These are phyloP conservation scores for Coleophora flavipennella DNA, from an alignment of 2,888 invertebrate species.

Conservation along the genomic window DNA sequence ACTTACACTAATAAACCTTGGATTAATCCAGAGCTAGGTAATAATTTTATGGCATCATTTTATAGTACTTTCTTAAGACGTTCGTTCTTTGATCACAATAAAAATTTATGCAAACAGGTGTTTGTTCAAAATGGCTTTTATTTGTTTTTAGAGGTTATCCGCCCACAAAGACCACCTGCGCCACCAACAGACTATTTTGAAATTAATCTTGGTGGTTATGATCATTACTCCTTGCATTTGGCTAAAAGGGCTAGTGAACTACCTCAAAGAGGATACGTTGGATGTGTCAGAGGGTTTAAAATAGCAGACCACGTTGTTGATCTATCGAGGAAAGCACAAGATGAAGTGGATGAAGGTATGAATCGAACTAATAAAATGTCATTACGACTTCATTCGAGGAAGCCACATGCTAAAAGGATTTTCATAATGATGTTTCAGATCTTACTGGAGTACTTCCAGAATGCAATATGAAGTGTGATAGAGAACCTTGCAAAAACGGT, in stretches of 20 bases:
- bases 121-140: background rate
- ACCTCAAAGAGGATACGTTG: slow-evolving; percentile 82
- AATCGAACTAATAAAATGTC: background rate
- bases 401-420: background rate
- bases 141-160: slow-evolving; percentile 80
- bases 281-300: slow-evolving; percentile 89
- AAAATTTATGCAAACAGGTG: background rate
- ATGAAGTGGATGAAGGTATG: slow-evolving; percentile 78
- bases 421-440: slow-evolving; percentile 39
- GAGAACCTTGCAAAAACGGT: slow-evolving; percentile 88
- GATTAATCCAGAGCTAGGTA: slow-evolving; percentile 86
- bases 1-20: slow-evolving; percentile 90
- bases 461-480: slow-evolving; percentile 92
- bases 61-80: background rate
- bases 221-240: slow-evolving; percentile 78
- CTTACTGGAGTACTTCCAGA: slow-evolving; percentile 81
- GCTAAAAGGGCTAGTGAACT: slow-evolving; percentile 44
- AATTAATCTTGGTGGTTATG: slow-evolving; percentile 89
- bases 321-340: slow-evolving; percentile 79
- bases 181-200: slow-evolving; percentile 93
- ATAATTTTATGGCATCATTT: slow-evolving; percentile 16
- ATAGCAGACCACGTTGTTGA: slow-evolving; percentile 87
- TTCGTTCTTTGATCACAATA: background rate
- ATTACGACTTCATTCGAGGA: background rate
- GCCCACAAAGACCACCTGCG: slow-evolving; percentile 90